A percentile compares a stretch with the other conserved stretches of the same genome.
Evolutionary conservation across 2,797 vertebrate species (phyloP).

Genomic region (Ibycter americanus): DNA sequence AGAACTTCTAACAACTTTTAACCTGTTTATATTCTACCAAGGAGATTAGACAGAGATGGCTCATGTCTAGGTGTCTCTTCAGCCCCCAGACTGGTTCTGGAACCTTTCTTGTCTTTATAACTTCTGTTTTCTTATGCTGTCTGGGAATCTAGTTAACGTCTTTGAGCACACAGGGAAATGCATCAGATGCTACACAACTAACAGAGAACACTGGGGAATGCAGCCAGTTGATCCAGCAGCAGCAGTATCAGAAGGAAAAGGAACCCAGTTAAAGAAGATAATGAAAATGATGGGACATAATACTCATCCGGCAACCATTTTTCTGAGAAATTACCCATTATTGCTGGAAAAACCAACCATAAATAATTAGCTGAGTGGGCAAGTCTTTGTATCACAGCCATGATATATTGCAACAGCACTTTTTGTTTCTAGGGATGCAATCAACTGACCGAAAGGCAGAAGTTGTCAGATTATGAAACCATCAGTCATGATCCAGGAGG

Average conservation of each 20-base stretch:
- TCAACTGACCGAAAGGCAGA: background rate
- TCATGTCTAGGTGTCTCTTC: background rate
- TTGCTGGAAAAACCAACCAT: background rate
- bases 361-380: background rate
- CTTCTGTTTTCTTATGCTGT: background rate
- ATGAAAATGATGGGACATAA: background rate
- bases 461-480: background rate
- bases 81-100: background rate
- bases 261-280: background rate
- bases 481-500: background rate
- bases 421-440: background rate
- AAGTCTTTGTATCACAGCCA: background rate
- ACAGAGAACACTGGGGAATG: background rate
- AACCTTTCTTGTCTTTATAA: background rate
- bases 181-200: background rate
- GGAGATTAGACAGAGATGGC: background rate
- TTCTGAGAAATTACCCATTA: background rate
- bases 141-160: background rate
- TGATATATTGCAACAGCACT: background rate
- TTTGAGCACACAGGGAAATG: background rate
- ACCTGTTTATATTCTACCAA: background rate
- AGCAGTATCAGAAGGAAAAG: background rate
- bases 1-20: constrained; percentile 5
- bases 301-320: rapidly evolving
- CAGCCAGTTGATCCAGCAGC: background rate